These are phyloP conservation scores for Drosophila insularis DNA, from an alignment of 1,140 invertebrate species.

Conservation along the genomic window DNA sequence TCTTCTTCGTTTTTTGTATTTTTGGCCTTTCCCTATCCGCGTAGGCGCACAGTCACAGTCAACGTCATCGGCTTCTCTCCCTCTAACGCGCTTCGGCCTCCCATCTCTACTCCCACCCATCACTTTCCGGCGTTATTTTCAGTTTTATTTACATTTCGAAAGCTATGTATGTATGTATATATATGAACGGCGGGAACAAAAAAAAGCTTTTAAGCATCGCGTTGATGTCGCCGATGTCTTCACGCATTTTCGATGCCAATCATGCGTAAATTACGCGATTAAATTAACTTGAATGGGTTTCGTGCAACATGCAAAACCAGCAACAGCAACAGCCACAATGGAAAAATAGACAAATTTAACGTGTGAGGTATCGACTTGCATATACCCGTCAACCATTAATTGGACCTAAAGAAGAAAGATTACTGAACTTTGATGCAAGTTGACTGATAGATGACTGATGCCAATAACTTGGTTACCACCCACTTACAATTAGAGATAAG, in stretches of 20 bases:
- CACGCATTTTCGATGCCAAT: constrained; percentile 71
- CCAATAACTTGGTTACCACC: too few relatives aligned
- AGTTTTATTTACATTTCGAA: constrained; percentile 76
- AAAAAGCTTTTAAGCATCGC: constrained; percentile 37
- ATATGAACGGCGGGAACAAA: constrained; percentile 6
- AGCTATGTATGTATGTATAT: constrained; percentile 39
- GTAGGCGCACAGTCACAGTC: constrained; percentile 51
- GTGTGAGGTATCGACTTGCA: neutral
- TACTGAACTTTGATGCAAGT: neutral
- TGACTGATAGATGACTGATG: too few relatives aligned
- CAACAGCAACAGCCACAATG: constrained; percentile 6
- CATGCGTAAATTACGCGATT: constrained; percentile 80
- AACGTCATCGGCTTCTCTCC: constrained; percentile 57
- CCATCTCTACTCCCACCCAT: neutral
- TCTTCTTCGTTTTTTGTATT: constrained; percentile 18
- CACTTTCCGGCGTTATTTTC: constrained; percentile 54
- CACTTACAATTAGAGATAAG: neutral
- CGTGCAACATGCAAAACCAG: constrained; percentile 62
- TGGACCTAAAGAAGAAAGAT: neutral
- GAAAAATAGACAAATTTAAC: constrained; percentile 5
- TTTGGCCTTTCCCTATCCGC: constrained; percentile 41
- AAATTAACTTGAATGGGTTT: constrained; percentile 75
- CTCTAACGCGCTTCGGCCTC: neutral
- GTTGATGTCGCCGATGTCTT: constrained; percentile 38
- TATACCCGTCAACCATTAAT: neutral